Evolutionary conservation across 2,113 vertebrate species (phyloP).

Genomic region (Xiphophorus maculatus): DNA sequence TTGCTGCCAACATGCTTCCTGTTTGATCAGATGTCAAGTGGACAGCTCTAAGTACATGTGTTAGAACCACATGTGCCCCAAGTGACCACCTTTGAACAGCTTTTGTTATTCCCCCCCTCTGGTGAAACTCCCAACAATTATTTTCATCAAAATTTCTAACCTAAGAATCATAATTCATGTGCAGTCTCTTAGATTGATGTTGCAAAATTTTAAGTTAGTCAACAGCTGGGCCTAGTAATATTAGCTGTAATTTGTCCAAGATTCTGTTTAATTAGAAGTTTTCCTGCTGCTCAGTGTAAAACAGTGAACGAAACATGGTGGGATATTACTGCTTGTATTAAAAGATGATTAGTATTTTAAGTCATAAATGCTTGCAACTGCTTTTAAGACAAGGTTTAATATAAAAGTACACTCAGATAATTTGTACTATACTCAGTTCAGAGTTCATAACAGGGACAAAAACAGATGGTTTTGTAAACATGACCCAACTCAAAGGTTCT

Average conservation of each 20-base stretch:
- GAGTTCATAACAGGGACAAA: constrained; percentile 20
- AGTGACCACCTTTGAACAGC: neutral
- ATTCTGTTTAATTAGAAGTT: no score
- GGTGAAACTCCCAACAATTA: no score
- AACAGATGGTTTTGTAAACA: constrained; percentile 13
- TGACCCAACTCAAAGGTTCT: constrained; percentile 26
- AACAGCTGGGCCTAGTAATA: no score
- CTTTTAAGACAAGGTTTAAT: neutral
- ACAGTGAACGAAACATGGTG: no score
- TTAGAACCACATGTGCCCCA: neutral
- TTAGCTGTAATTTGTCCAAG: no score
- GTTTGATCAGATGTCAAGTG: neutral
- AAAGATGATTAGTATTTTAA: no score
- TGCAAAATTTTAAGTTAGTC: no score
- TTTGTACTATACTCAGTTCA: constrained; percentile 14
- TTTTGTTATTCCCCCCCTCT: neutral
- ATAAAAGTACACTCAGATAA: neutral
- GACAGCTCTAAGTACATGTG: neutral
- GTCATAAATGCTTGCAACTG: no score
- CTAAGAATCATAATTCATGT: neutral
- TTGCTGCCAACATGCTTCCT: neutral
- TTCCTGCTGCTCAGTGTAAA: no score
- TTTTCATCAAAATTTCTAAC: neutral
- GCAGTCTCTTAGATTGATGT: no score
- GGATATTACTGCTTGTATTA: no score